Percentiles rank a stretch among this genome's conserved stretches.
phyloP scores from a whole-genome alignment of 1,140 invertebrate genomes.

The Drosophila nikananu region DNA sequence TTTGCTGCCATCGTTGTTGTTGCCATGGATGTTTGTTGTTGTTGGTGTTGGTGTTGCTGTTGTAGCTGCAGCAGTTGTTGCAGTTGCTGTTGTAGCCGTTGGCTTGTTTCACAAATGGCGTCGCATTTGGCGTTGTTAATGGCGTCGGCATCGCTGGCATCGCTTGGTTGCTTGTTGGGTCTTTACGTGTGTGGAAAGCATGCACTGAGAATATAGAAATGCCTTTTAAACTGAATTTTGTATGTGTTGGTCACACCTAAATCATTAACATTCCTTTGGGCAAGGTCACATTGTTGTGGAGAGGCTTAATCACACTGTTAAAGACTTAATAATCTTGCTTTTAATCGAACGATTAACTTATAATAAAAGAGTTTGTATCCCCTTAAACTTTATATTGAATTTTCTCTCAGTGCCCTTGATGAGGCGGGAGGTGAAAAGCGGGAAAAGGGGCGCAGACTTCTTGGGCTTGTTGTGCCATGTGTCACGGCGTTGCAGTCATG shows the following conservation, averaged over 20 bases:
- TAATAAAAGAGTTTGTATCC: accelerated
- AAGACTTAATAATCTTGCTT: background rate
- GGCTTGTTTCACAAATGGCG: slow-evolving; percentile 82
- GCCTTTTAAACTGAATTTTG: no score
- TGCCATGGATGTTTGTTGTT: slow-evolving; percentile 7
- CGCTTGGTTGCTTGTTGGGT: slow-evolving; percentile 56
- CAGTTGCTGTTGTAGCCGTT: slow-evolving; percentile 58
- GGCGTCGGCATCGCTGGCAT: slow-evolving; percentile 64
- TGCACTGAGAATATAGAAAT: slow-evolving; percentile 20
- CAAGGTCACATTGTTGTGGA: no score
- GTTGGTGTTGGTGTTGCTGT: slow-evolving; percentile 17
- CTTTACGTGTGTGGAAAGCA: slow-evolving; percentile 40
- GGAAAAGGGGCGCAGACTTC: slow-evolving; percentile 50
- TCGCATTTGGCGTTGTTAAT: slow-evolving; percentile 82
- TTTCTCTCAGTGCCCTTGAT: background rate
- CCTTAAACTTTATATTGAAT: no score
- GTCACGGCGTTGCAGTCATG: slow-evolving; percentile 81
- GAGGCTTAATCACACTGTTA: background rate
- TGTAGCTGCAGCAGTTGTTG: slow-evolving; percentile 33
- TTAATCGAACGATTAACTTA: background rate
- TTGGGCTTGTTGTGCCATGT: slow-evolving; percentile 83
- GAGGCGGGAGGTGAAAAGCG: slow-evolving; percentile 17
- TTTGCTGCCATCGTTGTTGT: slow-evolving; percentile 55
- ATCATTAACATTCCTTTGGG: background rate
- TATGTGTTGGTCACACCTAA: background rate